Base-by-base conservation (phyloP, 1,140 invertebrate species). In the Panagrolaimus sp. region DNA sequence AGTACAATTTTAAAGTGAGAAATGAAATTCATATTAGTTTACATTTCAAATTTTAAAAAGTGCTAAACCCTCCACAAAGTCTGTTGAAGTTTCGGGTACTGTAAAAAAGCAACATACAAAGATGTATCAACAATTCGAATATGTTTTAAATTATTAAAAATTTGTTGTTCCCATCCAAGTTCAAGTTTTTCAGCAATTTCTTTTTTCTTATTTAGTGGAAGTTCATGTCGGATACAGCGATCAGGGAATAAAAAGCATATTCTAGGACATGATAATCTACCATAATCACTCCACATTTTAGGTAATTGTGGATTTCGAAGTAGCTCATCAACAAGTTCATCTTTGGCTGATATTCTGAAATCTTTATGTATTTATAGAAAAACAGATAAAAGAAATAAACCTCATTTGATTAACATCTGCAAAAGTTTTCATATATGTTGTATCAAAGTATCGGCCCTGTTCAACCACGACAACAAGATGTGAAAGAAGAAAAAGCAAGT, bases 111-210 rank as follows among this genome's bases (percentile, higher is more conserved):
- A 57, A 13, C 51, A 11, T 57, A 57, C 51, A 11, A 57, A 25
- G 20, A 27, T n/a, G 20, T 57, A n/a, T 57, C 51, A 16, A 20
- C 51, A 57, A 57, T 57, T 27, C 13, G 20, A 5, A 27, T 27
- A n/a, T 20, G 20, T 16, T 20, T n/a, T 16, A 57, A 57, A 57
- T 57, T 27, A 8, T 20, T 16, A 20, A 25, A 27, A 57, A 57
- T 16, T 27, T 57, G 51, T 2, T 3, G 13, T 16, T 57, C 51
- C 51, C 51, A 57, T 20, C 14, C 51, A 57, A 20, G 51, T 57
- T 57, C 51, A 9, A 57, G 11, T 20, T 57, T 57, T n/a, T 20
- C 51, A 2, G 51, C 51, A 11, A 57, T 57, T 57, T 57, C 51
- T 11, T 27, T 20, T 8, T 57, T 57, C 51, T 57, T 57, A 20